These are phyloP conservation scores for Prionailurus viverrinus DNA, from an alignment of 2,113 vertebrate genomes.

Conservation along the genomic window DNA sequence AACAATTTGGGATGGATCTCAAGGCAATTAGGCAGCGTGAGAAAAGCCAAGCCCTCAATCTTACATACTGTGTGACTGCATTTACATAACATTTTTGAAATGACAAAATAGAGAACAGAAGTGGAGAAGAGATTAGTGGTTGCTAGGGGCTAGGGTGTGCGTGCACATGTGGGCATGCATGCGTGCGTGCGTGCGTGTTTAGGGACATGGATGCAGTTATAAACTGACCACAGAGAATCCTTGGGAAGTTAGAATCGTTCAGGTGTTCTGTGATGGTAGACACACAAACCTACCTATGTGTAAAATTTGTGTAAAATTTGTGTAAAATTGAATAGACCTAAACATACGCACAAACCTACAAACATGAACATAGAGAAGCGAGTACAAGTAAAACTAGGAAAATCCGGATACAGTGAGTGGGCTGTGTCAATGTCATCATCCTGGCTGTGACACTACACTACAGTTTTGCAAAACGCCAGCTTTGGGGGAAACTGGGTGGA, in stretches of 20 bases:
- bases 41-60: not conserved
- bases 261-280: not conserved
- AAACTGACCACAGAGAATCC: constrained; percentile 4
- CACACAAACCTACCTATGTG: not conserved
- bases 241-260: not conserved
- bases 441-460: not conserved
- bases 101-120: constrained; percentile 5
- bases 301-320: not conserved
- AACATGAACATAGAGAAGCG: not conserved
- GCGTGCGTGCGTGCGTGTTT: not conserved
- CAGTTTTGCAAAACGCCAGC: not conserved
- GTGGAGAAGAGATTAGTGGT: not conserved
- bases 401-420: not conserved
- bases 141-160: not conserved
- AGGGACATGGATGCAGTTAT: not conserved
- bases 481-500: not conserved
- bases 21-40: not conserved
- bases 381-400: constrained; percentile 28
- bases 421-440: not conserved
- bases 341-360: not conserved
- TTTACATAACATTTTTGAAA: constrained; percentile 25
- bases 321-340: not conserved
- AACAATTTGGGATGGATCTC: not conserved
- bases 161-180: not conserved
- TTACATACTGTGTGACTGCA: not conserved